These are phyloP conservation scores for Nyctibius grandis DNA, from an alignment of 2,797 vertebrate genomes.

Conservation along the genomic window DNA sequence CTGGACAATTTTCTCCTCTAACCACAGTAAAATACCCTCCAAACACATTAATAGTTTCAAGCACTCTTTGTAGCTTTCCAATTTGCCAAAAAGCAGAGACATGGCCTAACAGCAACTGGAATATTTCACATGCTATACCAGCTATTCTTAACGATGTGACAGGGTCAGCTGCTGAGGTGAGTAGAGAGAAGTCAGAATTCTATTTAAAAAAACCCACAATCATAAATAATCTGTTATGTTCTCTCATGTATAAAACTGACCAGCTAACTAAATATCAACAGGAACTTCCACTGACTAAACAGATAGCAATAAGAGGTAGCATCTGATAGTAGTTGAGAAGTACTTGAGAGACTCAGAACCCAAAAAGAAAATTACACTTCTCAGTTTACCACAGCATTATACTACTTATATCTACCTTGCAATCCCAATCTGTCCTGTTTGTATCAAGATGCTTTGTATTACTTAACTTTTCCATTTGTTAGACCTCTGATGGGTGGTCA, in stretches of 20 bases:
- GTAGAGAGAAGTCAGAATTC: background rate
- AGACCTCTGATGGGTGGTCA: background rate
- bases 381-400: background rate
- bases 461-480: background rate
- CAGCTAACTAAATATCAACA: background rate
- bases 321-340: background rate
- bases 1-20: background rate
- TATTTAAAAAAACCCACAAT: background rate
- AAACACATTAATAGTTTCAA: background rate
- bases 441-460: background rate
- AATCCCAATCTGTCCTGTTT: background rate
- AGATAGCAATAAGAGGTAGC: background rate
- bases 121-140: background rate
- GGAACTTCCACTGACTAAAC: background rate
- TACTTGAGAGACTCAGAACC: background rate
- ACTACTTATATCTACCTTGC: background rate
- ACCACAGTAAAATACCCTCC: background rate
- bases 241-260: background rate
- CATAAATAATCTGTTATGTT: background rate
- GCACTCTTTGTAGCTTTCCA: background rate
- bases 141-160: conserved; percentile 46
- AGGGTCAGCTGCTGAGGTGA: conserved; percentile 33
- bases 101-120: background rate
- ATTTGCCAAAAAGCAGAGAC: background rate
- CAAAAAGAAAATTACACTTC: background rate